Conservation (phyloP, 2,113 vertebrate species). For the Tychaedon coryphoeus region DNA sequence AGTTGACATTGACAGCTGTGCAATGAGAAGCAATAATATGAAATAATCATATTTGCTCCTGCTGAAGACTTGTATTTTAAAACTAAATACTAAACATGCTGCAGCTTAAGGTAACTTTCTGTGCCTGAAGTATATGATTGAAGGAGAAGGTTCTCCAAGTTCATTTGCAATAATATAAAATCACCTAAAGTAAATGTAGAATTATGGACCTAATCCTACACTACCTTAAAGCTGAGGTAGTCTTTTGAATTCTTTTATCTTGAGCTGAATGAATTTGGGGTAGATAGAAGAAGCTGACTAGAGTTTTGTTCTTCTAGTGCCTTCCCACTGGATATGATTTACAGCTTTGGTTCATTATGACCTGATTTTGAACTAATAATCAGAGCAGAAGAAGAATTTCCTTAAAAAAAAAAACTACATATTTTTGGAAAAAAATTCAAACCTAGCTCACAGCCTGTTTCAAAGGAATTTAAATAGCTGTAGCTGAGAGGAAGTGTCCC, state of each 20-base stretch:
- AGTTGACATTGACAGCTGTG: neutral
- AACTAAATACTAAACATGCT: neutral
- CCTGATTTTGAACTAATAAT: neutral
- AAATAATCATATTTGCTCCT: neutral
- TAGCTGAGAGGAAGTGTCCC: neutral
- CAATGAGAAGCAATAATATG: neutral
- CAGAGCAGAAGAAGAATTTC: neutral
- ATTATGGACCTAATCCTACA: neutral
- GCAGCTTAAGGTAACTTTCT: neutral
- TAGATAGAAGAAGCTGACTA: neutral
- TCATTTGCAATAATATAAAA: neutral
- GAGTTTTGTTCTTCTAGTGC: neutral
- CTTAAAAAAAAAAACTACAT: fast-evolving
- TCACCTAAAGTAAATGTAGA: neutral
- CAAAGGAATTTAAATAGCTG: neutral
- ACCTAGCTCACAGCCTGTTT: neutral
- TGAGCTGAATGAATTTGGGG: neutral
- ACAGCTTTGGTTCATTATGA: neutral
- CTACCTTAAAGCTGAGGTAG: neutral
- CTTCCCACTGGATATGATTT: neutral
- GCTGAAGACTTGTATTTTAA: neutral
- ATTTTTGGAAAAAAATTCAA: neutral
- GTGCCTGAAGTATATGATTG: neutral
- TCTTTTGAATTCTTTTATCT: neutral
- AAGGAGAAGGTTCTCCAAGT: neutral